These are phyloP conservation scores for Oceanodroma leucorhoa DNA, from an alignment of 2,797 vertebrate species.

Conservation along the genomic window DNA sequence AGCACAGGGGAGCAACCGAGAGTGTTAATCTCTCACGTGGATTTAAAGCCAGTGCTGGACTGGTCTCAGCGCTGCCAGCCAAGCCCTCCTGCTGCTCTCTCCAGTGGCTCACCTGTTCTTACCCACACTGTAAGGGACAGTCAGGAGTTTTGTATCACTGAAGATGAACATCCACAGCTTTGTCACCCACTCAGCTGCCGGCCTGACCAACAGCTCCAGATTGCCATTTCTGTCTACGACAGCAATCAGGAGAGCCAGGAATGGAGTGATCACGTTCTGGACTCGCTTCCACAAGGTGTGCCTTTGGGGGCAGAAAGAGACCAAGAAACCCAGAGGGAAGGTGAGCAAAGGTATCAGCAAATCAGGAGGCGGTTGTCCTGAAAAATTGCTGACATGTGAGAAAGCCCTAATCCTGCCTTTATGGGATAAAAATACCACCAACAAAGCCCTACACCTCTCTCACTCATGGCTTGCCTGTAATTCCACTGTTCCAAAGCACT, in stretches of 20 bases:
- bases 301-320: conserved; percentile 68
- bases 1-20: neutral
- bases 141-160: conserved; percentile 81
- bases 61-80: neutral
- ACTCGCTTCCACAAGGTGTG: conserved; percentile 91
- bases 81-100: neutral
- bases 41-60: neutral
- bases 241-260: conserved; percentile 87
- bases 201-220: conserved; percentile 84
- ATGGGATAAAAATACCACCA: neutral
- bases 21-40: fast-evolving
- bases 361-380: neutral
- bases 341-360: neutral
- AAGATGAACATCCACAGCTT: conserved; percentile 93
- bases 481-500: neutral
- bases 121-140: conserved; percentile 71
- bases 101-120: conserved; percentile 74
- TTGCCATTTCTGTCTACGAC: conserved; percentile 89
- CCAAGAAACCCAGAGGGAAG: neutral
- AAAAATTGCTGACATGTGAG: neutral
- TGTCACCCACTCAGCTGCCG: conserved; percentile 71
- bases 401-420: neutral
- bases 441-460: fast-evolving
- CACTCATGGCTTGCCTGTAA: neutral
- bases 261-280: conserved; percentile 84